Conservation (phyloP, 2,888 invertebrate genomes). For the Metellina segmentata region DNA sequence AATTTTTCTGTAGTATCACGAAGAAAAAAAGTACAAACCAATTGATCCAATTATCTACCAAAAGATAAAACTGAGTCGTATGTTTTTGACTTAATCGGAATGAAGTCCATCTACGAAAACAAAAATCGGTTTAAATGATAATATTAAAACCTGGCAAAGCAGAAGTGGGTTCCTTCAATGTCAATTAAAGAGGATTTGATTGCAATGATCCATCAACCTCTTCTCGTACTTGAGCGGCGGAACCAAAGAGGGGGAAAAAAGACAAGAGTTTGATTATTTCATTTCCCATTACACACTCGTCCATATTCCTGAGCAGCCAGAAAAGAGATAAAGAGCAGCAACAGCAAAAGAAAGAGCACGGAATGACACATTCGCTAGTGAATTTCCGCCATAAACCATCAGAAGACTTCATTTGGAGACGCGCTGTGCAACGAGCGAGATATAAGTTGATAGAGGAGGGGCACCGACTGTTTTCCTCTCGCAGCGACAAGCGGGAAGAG, state of each 20-base stretch:
- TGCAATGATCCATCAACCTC: constrained; percentile 48
- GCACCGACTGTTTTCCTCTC: constrained; percentile 42
- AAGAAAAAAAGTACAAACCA: too few species aligned
- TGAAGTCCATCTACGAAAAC: too few species aligned
- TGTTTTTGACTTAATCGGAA: too few species aligned
- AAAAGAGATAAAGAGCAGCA: neutral
- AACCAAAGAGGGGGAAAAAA: constrained; percentile 40
- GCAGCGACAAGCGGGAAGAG: neutral
- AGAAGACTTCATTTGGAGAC: constrained; percentile 30
- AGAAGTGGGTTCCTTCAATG: neutral
- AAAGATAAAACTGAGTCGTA: too few species aligned
- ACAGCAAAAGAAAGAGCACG: neutral
- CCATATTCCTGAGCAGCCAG: neutral
- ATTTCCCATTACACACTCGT: constrained; percentile 37
- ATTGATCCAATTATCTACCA: too few species aligned
- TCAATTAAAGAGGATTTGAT: constrained; percentile 27
- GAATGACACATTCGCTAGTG: too few species aligned
- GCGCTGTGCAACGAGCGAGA: constrained; percentile 3
- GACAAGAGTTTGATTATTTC: constrained; percentile 33
- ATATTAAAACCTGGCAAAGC: too few species aligned
- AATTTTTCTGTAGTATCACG: too few species aligned
- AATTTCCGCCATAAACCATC: constrained; percentile 1
- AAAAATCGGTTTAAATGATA: too few species aligned
- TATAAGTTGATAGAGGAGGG: constrained; percentile 19
- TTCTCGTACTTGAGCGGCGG: constrained; percentile 4